Evolutionary conservation across 2,888 invertebrate genomes (phyloP).

Genomic region (Bimastos eiseni): DNA sequence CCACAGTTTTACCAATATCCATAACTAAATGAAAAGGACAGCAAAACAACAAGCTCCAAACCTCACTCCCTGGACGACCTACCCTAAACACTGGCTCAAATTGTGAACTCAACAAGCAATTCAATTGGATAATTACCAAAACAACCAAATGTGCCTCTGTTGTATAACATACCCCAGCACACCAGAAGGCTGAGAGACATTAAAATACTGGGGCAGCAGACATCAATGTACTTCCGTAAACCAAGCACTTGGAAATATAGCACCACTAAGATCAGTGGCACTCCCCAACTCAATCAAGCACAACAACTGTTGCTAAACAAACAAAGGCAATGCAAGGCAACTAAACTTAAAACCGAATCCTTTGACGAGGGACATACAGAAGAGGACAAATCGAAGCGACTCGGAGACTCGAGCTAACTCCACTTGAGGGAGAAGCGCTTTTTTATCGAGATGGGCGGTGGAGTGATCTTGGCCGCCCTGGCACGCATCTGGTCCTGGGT

Average conservation of each 20-base stretch:
- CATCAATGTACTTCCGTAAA: not conserved
- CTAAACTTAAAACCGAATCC: not conserved
- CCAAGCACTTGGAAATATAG: not conserved
- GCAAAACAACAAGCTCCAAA: not conserved
- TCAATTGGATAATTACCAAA: not conserved
- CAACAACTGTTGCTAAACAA: not conserved
- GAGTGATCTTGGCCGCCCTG: not conserved
- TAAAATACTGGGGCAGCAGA: no score
- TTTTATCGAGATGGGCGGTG: not conserved
- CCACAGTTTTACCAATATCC: not conserved
- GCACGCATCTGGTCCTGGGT: conserved; percentile 48
- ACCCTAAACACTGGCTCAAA: not conserved
- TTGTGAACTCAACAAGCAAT: not conserved
- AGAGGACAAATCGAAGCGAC: not conserved
- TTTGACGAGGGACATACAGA: not conserved
- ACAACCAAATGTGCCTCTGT: not conserved
- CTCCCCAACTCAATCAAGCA: not conserved
- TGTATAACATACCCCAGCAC: no score
- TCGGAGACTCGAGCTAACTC: conserved; percentile 15
- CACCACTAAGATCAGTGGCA: conserved; percentile 1
- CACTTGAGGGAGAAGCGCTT: conserved; percentile 32
- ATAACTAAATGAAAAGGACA: not conserved
- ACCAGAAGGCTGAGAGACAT: no score
- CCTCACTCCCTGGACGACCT: not conserved
- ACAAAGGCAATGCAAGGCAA: not conserved